Base-by-base conservation (phyloP, 2,113 vertebrate genomes). In the Amia ocellicauda region DNA sequence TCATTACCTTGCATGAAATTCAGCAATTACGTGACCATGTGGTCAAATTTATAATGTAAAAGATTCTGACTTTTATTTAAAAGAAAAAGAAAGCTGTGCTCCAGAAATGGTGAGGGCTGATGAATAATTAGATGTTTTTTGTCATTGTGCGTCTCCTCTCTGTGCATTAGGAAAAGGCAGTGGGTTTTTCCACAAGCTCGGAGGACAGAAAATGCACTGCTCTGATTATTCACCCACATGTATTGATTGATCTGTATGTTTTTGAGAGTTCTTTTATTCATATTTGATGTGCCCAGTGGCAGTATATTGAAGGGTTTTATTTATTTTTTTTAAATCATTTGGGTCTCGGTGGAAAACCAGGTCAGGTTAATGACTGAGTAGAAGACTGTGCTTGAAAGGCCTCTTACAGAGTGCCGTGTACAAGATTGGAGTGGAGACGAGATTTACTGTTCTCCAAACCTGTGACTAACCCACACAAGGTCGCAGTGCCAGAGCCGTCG, bases 241-340 rank as follows among this genome's bases (percentile, higher is more conserved):
- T 58, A 86, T 82, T 83, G 74, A 86, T 82, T 83, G 74, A 86
- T 88, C 69, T 68, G 73, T 64, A 60, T 47, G 14, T 73, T 59
- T 80, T 62, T 13, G 60, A 75, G 63, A 75, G 67, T 76, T 75
- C 62, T 78, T 78, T 82, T 84, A 88, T 86, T 82, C 83, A 84
- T 89, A 85, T 91, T 89, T 88, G 52, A 84, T 88, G 71, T 85
- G 76, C 82, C 83, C 72, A 3, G 29, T 70, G 85, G 79, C 74
- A 17, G 60, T 72, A 61, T 74, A 59, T 74, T 74, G 81, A 74
- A 75, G 74, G 82, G 66, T 69, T n/a, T 17, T 26, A 14, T 53
- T 50, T 50, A 13, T 50, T 50, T 16, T 19, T 68, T 17, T 68
- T 69, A 78, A 86, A 74, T 70, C 70, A 76, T 75, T 7, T 58